Percentiles rank a stretch among this genome's conserved stretches.
phyloP scores from a whole-genome alignment of 2,113 vertebrate genomes.

The Zonotrichia leucophrys region DNA sequence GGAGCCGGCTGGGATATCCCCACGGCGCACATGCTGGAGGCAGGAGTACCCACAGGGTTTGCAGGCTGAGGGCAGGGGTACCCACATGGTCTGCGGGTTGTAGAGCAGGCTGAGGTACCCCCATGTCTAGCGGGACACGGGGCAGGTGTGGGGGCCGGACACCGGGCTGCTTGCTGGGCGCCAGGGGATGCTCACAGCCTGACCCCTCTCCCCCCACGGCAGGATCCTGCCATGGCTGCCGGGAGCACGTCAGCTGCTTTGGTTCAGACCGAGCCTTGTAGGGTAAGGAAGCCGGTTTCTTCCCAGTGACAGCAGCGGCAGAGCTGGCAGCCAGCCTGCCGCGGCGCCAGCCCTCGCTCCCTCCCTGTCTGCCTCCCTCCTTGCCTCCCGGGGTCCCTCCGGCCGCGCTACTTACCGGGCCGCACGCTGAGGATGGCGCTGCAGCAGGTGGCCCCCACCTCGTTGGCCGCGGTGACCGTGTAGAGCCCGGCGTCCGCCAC shows the following conservation, averaged over 20 bases:
- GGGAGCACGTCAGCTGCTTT: conserved; percentile 48
- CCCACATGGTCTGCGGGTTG: background rate
- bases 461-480: conserved; percentile 85
- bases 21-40: background rate
- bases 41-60: background rate
- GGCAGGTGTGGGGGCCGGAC: background rate
- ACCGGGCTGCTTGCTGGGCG: background rate
- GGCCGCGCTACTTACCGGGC: conserved; percentile 75
- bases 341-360: background rate
- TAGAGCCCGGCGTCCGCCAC: conserved; percentile 85
- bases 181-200: background rate
- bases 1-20: background rate
- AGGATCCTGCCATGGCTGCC: background rate
- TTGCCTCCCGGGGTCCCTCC: background rate
- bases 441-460: conserved; percentile 85
- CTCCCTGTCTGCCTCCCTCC: background rate
- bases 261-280: conserved; percentile 77
- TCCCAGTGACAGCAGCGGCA: conserved; percentile 27
- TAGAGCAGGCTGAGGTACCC: background rate
- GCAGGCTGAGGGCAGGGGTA: background rate
- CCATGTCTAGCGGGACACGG: background rate
- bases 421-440: conserved; percentile 84
- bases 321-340: conserved; percentile 27
- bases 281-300: conserved; percentile 73
- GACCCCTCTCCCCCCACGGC: background rate